These are phyloP conservation scores for Timema podura DNA, from an alignment of 2,888 invertebrate species.

Conservation along the genomic window DNA sequence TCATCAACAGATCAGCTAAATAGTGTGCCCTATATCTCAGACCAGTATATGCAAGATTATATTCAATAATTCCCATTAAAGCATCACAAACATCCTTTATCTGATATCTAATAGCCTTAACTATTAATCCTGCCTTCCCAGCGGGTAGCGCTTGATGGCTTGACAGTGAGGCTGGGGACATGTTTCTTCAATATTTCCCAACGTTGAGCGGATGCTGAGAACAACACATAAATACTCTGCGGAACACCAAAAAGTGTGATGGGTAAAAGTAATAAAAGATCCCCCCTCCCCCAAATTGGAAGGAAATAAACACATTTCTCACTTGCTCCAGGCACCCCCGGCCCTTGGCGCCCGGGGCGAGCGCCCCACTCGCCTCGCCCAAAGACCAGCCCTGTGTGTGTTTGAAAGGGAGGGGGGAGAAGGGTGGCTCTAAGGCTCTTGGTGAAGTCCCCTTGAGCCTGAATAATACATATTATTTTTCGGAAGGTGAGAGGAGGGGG, in stretches of 20 bases:
- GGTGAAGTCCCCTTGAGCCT: too few species aligned
- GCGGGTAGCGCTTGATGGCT: neutral
- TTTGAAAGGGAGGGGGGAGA: too few species aligned
- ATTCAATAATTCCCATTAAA: constrained; percentile 3
- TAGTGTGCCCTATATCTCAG: neutral
- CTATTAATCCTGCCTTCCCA: neutral
- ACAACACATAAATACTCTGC: neutral
- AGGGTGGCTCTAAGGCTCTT: too few species aligned
- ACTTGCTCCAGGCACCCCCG: too few species aligned
- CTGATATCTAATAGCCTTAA: constrained; percentile 14
- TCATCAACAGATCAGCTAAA: neutral
- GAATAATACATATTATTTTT: too few species aligned
- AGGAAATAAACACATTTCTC: too few species aligned
- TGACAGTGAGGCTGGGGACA: neutral
- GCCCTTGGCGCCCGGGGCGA: too few species aligned
- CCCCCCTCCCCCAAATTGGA: neutral
- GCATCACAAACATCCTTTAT: constrained; percentile 6
- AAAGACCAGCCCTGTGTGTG: too few species aligned
- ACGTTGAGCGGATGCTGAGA: neutral
- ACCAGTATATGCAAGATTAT: neutral
- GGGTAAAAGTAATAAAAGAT: neutral
- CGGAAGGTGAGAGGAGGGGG: too few species aligned
- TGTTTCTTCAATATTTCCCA: constrained; percentile 11
- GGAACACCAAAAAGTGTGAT: constrained; percentile 2
- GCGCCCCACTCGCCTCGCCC: too few species aligned